Evolutionary conservation across 2,797 vertebrate species (phyloP).

Genomic region (Falco concolor): DNA sequence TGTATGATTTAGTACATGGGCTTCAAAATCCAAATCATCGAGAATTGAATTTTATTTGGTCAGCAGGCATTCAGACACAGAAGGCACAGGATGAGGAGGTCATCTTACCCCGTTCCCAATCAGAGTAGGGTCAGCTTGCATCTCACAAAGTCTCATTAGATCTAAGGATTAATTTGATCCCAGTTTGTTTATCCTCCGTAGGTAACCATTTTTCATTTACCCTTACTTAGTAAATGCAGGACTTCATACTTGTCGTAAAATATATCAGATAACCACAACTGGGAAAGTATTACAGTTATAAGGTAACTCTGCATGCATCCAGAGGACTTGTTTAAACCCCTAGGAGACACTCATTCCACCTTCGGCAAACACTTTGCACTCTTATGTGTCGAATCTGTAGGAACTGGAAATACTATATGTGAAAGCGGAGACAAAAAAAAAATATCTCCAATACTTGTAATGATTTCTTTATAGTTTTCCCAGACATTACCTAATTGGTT

Average conservation of each 20-base stretch:
- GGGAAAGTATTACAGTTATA: neutral
- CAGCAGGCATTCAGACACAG: neutral
- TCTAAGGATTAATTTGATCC: neutral
- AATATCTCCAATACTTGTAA: neutral
- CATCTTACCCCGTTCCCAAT: neutral
- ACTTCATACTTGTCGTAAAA: neutral
- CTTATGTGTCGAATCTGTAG: neutral
- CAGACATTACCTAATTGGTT: neutral
- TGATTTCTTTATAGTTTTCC: neutral
- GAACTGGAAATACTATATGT: neutral
- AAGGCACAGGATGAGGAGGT: neutral
- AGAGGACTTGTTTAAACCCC: neutral
- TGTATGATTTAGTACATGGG: fast-evolving
- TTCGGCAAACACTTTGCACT: neutral
- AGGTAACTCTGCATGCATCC: neutral
- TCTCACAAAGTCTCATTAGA: neutral
- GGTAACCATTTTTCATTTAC: neutral
- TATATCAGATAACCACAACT: neutral
- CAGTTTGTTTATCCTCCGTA: neutral
- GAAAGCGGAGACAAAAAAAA: neutral
- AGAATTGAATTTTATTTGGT: neutral
- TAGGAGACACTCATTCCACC: neutral
- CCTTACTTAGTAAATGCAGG: neutral
- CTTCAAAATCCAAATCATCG: neutral
- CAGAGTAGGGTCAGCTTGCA: neutral